Base-by-base conservation (phyloP, 2,888 invertebrate genomes). In the Cylindroiulus punctatus region DNA sequence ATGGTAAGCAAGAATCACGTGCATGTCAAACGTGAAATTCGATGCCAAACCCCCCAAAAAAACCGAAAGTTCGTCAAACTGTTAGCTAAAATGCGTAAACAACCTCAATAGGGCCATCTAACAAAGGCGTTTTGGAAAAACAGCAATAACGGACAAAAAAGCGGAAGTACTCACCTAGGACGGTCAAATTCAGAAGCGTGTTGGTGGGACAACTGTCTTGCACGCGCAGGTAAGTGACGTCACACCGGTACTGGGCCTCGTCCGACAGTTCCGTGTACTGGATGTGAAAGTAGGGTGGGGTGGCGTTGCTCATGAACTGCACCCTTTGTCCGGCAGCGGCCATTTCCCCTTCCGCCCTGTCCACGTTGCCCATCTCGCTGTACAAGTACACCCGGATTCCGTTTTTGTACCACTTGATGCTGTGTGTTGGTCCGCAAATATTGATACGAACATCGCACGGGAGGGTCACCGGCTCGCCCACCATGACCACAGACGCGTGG, bases 351-450 rank as follows among this genome's bases (percentile, higher is more conserved):
- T 87, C 87, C 8, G 87, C 85, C n/a, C 85, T 40, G 36, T 87
- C 87, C 84, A 87, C 36, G 12, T 86, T 82, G 5, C 85, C 83
- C 44, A 81, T 82, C 47, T 87, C 87, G 65, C 84, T 87, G 83
- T 85, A 87, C 40, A 86, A 57, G 84, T 86, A 87, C 81, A 87
- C 87, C 17, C 87, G 84, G 19, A 84, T 81, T 30, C 84, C 87
- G 84, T 87, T 85, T 85, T 87, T 87, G 85, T 87, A 87, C 86
- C 87, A 86, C 52, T 87, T 87, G 42, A 87, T 86, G 85, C 86
- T 87, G 42, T 87, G 87, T 14, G 86, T 81, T 17, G 86, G 52
- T 8, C 87, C 87, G 44, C 87, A 87, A 26, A 32, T 40, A 4
- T 52, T n/a, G 30, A 82, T 84, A 17, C 86, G 65, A 14, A 87